phyloP scores from a whole-genome alignment of 1,140 invertebrate genomes.

The Aphelenchoides avenae region DNA sequence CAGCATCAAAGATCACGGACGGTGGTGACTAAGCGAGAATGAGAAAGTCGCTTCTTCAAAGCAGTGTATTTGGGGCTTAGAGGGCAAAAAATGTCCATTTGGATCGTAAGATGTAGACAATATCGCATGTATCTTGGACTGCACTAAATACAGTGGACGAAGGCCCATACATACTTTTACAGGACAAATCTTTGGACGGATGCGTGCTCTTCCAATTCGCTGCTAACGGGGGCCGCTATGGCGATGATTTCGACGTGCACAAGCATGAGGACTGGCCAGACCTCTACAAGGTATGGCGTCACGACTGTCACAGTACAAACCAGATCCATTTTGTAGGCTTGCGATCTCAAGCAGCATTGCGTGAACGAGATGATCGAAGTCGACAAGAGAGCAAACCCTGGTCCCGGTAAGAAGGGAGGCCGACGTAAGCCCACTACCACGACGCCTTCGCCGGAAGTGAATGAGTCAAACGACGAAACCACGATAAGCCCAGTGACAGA shows the following conservation, averaged over 20 bases:
- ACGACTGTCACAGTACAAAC: neutral
- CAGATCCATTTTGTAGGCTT: slow-evolving; percentile 27
- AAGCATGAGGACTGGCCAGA: slow-evolving; percentile 50
- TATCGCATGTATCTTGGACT: too few species aligned
- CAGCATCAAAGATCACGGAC: too few species aligned
- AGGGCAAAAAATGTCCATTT: too few species aligned
- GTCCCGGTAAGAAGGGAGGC: slow-evolving; percentile 2
- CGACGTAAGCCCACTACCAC: too few species aligned
- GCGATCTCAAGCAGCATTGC: slow-evolving; percentile 38
- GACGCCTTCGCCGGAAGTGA: neutral
- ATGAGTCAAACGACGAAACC: neutral
- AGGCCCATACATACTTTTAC: slow-evolving; percentile 9
- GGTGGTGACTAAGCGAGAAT: too few species aligned
- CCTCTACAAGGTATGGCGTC: slow-evolving; percentile 48
- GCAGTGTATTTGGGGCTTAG: too few species aligned
- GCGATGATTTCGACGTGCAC: slow-evolving; percentile 22
- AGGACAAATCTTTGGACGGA: slow-evolving; percentile 39
- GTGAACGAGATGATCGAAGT: neutral
- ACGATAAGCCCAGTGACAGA: neutral
- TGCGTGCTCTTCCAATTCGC: slow-evolving; percentile 52
- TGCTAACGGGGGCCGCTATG: slow-evolving; percentile 41
- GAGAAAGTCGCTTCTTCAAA: too few species aligned
- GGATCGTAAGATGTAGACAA: too few species aligned
- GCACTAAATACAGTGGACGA: too few species aligned
- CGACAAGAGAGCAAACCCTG: neutral